Conservation (phyloP, 2,113 vertebrate species). For the Chaenogobius annularis region DNA sequence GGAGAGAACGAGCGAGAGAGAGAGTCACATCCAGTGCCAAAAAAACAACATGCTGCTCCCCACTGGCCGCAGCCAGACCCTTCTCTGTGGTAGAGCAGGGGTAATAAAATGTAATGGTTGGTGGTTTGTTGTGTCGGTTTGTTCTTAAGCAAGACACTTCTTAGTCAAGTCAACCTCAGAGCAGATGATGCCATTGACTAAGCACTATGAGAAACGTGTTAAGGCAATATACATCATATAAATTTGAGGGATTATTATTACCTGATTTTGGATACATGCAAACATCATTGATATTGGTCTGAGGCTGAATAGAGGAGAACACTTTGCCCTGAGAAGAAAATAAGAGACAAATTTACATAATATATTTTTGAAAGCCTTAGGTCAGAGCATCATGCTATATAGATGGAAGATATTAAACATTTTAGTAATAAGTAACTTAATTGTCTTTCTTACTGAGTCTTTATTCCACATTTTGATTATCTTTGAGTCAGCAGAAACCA, state of each 20-base stretch:
- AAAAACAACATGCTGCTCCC: too few relatives aligned
- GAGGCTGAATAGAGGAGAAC: conserved; percentile 91
- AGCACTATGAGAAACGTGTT: too few relatives aligned
- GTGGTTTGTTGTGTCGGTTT: background rate
- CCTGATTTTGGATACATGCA: conserved; percentile 93
- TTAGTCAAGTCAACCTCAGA: background rate
- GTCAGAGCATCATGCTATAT: background rate
- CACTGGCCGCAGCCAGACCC: too few relatives aligned
- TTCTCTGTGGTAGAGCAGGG: background rate
- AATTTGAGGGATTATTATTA: conserved; percentile 48
- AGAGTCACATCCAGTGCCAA: too few relatives aligned
- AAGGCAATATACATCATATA: background rate
- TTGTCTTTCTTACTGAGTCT: conserved; percentile 80
- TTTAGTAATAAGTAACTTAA: background rate
- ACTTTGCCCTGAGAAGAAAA: conserved; percentile 85
- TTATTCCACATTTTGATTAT: conserved; percentile 98
- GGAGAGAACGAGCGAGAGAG: too few relatives aligned
- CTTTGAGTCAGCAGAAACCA: conserved; percentile 91
- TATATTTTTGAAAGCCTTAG: background rate
- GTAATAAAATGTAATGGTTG: background rate
- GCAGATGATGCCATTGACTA: background rate
- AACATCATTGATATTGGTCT: conserved; percentile 89
- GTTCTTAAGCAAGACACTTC: background rate
- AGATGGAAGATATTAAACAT: background rate
- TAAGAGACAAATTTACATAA: conserved; percentile 35